phyloP scores from a whole-genome alignment of 1,140 invertebrate species.

The Gyrodactylus bullatarudis region DNA sequence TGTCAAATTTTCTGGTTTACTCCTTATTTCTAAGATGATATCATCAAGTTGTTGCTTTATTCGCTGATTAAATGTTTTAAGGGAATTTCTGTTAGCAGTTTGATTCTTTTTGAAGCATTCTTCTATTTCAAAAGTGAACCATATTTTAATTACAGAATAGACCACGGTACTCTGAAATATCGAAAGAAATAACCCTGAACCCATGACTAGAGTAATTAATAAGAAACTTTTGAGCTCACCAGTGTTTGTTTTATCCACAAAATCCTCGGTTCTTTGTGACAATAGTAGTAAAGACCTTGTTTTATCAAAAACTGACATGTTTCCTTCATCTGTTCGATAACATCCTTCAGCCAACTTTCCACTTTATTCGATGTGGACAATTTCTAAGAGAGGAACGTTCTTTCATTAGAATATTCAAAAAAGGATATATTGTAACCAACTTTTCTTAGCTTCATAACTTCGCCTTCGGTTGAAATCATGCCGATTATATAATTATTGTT shows the following conservation, averaged over 20 bases:
- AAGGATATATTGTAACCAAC: no score
- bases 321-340: slow-evolving; percentile 41
- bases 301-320: slow-evolving; percentile 51
- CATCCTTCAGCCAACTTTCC: slow-evolving; percentile 55
- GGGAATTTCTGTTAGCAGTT: slow-evolving; percentile 38
- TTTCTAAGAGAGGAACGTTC: slow-evolving; percentile 31
- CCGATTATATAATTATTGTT: slow-evolving; percentile 18
- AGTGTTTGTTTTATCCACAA: slow-evolving; percentile 11
- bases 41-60: slow-evolving; percentile 47
- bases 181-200: no score
- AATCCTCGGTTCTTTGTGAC: slow-evolving; percentile 27
- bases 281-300: slow-evolving; percentile 47
- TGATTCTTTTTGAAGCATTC: slow-evolving; percentile 38
- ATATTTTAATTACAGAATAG: slow-evolving; percentile 45
- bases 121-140: slow-evolving; percentile 70
- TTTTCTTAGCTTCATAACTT: background rate
- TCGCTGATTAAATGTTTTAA: slow-evolving; percentile 49
- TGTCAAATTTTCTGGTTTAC: slow-evolving; percentile 35
- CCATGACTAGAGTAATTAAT: no score
- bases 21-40: slow-evolving; percentile 33
- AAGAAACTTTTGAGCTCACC: background rate
- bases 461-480: background rate
- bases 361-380: slow-evolving; percentile 46
- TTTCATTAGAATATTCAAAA: no score
- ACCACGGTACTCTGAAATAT: slow-evolving; percentile 34